Evolutionary conservation across 1,140 invertebrate genomes (phyloP).

Genomic region (Bombus cullumanus): DNA sequence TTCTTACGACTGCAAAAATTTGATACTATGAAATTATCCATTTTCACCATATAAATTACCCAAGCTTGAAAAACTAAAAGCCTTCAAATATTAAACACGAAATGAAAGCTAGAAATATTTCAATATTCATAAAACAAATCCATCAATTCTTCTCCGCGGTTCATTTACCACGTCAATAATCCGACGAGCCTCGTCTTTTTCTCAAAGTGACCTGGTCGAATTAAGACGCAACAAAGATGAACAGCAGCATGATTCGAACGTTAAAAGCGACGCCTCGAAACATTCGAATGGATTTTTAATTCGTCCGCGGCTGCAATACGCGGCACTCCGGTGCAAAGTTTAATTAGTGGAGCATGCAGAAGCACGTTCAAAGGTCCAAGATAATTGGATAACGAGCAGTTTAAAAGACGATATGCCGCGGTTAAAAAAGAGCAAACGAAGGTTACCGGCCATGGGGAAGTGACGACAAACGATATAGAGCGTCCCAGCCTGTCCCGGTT

Average conservation of each 20-base stretch:
- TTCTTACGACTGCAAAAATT: no score
- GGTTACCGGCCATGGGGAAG: constrained; percentile 4
- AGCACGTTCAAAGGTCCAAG: background rate
- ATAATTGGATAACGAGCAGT: constrained; percentile 64
- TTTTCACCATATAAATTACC: no score
- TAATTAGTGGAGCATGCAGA: constrained; percentile 27
- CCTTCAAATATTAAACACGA: no score
- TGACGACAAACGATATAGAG: constrained; percentile 26
- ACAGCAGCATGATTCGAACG: background rate
- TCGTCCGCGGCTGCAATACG: background rate
- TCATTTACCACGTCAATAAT: no score
- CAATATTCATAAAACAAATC: background rate
- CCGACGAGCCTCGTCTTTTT: background rate
- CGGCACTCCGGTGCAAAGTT: background rate
- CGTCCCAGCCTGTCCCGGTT: constrained; percentile 19
- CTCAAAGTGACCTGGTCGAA: background rate
- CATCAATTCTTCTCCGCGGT: background rate
- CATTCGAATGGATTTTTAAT: background rate
- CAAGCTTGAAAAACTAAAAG: no score
- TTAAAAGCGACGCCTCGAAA: background rate
- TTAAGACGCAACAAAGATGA: background rate
- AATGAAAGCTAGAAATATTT: no score
- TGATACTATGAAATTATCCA: no score
- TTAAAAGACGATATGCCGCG: constrained; percentile 36
- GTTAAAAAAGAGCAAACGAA: background rate